phyloP scores from a whole-genome alignment of 2,888 invertebrate species.

The Campaea margaritaria region DNA sequence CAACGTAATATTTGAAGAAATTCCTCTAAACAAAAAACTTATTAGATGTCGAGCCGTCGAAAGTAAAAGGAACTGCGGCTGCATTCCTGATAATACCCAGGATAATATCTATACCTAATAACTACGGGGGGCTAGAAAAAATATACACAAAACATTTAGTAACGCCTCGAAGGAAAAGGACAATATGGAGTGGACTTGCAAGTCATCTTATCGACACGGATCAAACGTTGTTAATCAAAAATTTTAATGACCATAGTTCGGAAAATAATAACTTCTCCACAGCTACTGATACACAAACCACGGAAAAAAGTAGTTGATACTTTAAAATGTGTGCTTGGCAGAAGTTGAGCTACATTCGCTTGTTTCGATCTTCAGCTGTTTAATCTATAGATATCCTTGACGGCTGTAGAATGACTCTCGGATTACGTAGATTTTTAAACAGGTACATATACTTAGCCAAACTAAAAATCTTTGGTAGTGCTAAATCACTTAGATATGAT shows the following conservation, averaged over 20 bases:
- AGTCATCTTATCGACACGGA: constrained; percentile 83
- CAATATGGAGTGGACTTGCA: constrained; percentile 70
- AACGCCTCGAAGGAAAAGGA: constrained; percentile 78
- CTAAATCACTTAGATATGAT: no score
- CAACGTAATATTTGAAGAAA: constrained; percentile 10
- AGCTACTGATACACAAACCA: constrained; percentile 61
- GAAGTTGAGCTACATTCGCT: background rate
- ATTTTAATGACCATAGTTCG: constrained; percentile 85
- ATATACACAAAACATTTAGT: constrained; percentile 76
- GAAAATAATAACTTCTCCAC: constrained; percentile 83
- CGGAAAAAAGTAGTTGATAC: constrained; percentile 58
- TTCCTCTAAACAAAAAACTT: constrained; percentile 40
- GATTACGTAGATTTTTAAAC: no score
- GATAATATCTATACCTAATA: constrained; percentile 75
- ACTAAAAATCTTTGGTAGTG: no score
- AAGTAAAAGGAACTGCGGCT: constrained; percentile 57
- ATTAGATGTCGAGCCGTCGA: constrained; percentile 41
- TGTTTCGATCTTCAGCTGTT: no score
- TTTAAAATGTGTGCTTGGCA: constrained; percentile 35
- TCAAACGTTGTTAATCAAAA: constrained; percentile 84
- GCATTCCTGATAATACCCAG: constrained; percentile 66
- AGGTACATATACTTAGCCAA: no score
- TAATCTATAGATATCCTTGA: no score
- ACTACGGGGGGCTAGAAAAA: constrained; percentile 62
- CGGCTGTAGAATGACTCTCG: no score